Evolutionary conservation across 2,113 vertebrate genomes (phyloP).

Genomic region (cat (Felis catus)): F.catus_Fca126_mat1.0 CM031424.1:79010001-79010500

Average conservation of each 20-base stretch:
- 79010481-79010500: not conserved
- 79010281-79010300: not conserved
- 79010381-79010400: not conserved
- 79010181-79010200: not conserved
- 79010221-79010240: not conserved
- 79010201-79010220: not conserved
- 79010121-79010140: not conserved
- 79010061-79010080: not conserved
- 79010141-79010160: not conserved
- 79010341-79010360: not conserved
- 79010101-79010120: not conserved
- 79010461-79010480: not conserved
- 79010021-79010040: constrained; percentile 19
- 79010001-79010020: not conserved
- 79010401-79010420: not conserved
- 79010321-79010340: not conserved
- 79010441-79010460: not conserved
- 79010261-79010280: not conserved
- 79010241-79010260: not conserved
- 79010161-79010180: not conserved
- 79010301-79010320: not conserved
- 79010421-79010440: not conserved
- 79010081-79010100: not conserved
- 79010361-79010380: not conserved
- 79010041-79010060: not conserved